A percentile compares a stretch with the other conserved stretches of the same genome.
phyloP scores from a whole-genome alignment of 2,797 vertebrate species.

The Brachyalestes nurse region DNA sequence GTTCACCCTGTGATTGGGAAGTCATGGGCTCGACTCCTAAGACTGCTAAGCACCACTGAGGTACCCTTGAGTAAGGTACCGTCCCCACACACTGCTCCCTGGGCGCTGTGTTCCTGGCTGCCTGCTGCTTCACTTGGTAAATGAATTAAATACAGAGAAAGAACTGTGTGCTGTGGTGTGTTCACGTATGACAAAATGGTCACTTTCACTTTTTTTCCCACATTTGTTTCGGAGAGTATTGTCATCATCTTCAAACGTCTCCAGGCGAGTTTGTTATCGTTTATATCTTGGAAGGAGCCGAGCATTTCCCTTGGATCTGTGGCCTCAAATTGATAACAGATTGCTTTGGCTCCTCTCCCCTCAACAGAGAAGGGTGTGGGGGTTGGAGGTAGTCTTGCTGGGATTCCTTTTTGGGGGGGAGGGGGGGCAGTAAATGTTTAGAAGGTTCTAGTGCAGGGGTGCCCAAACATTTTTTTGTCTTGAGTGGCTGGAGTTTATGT shows the following conservation, averaged over 20 bases:
- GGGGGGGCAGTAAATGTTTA: conserved; percentile 77
- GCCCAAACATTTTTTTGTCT: conserved; percentile 76
- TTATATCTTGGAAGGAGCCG: conserved; percentile 88
- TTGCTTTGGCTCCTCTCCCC: conserved; percentile 76
- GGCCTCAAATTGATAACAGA: conserved; percentile 90
- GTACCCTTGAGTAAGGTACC: too few species aligned
- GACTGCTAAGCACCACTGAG: too few species aligned
- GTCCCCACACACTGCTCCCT: too few species aligned
- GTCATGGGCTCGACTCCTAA: too few species aligned
- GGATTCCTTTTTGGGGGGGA: conserved; percentile 71
- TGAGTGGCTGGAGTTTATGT: not conserved
- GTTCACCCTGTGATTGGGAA: too few species aligned
- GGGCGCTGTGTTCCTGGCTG: too few species aligned
- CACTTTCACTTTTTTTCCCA: too few species aligned
- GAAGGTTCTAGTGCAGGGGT: conserved; percentile 72
- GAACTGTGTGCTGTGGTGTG: too few species aligned
- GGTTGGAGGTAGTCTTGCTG: conserved; percentile 59
- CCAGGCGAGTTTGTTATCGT: conserved; percentile 87
- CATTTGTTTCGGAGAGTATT: conserved; percentile 81
- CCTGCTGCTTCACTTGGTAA: too few species aligned
- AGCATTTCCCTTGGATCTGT: conserved; percentile 82
- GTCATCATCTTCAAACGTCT: conserved; percentile 86
- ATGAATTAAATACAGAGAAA: too few species aligned
- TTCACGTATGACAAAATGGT: too few species aligned
- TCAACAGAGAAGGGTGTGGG: conserved; percentile 73